Evolutionary conservation across 2,797 vertebrate genomes (phyloP).

Genomic region (Australoheros facetus): DNA sequence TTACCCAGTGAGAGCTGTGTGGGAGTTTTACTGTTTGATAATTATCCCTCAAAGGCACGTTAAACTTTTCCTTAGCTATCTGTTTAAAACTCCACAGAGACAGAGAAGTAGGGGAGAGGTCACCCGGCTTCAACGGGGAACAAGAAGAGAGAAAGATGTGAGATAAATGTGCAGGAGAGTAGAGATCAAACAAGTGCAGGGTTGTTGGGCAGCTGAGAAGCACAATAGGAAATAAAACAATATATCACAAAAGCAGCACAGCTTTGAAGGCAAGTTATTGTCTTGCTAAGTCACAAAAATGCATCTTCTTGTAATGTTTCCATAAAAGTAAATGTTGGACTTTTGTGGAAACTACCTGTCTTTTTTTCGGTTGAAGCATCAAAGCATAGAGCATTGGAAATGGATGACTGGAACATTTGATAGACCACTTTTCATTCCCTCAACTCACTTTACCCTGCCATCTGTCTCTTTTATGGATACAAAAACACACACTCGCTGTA

Average conservation of each 20-base stretch:
- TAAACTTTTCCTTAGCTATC: conserved; percentile 76
- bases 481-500: not conserved
- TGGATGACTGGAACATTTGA: conserved; percentile 51
- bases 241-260: conserved; percentile 37
- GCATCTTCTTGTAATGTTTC: conserved; percentile 35
- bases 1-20: conserved; percentile 72
- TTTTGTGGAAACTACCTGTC: conserved; percentile 28
- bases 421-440: conserved; percentile 50
- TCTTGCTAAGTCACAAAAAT: conserved; percentile 36
- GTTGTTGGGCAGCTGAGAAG: conserved; percentile 37
- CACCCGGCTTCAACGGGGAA: conserved; percentile 42
- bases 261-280: conserved; percentile 35
- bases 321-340: conserved; percentile 47
- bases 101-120: conserved; percentile 50
- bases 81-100: conserved; percentile 64
- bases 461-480: conserved; percentile 55
- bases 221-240: conserved; percentile 53
- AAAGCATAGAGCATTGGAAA: conserved; percentile 42
- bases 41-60: conserved; percentile 77
- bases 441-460: conserved; percentile 41
- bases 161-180: conserved; percentile 47
- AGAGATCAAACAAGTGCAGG: conserved; percentile 49
- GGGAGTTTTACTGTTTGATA: conserved; percentile 75
- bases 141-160: conserved; percentile 8
- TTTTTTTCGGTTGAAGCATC: conserved; percentile 26